Evolutionary conservation across 2,888 invertebrate species (phyloP).

Genomic region (Watsonalla binaria): DNA sequence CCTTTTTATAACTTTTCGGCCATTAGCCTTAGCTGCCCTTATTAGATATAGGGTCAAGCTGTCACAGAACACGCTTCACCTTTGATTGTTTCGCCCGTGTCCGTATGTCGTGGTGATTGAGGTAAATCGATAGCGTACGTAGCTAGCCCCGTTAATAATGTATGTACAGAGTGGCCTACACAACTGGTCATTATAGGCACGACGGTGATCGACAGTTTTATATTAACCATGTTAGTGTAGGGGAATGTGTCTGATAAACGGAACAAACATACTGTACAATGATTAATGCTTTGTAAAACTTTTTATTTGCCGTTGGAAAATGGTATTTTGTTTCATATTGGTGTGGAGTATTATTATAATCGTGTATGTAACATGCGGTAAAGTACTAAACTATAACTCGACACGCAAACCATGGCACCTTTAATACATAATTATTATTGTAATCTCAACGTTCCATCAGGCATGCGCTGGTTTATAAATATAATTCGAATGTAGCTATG

Average conservation of each 20-base stretch:
- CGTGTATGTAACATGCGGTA: not conserved
- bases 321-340: too few relatives aligned
- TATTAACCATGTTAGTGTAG: constrained; percentile 17
- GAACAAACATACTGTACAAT: too few relatives aligned
- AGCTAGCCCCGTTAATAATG: constrained; percentile 43
- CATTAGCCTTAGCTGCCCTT: not conserved
- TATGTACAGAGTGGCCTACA: constrained; percentile 30
- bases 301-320: too few relatives aligned
- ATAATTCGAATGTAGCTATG: not conserved
- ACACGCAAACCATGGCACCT: not conserved
- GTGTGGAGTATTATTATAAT: too few relatives aligned
- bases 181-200: constrained; percentile 26
- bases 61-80: constrained; percentile 15
- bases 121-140: constrained; percentile 48
- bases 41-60: constrained; percentile 9
- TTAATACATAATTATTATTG: not conserved
- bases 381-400: not conserved
- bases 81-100: constrained; percentile 4
- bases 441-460: not conserved
- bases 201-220: constrained; percentile 12
- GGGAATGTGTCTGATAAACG: constrained; percentile 2
- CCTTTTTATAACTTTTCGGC: too few relatives aligned
- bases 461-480: not conserved
- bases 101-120: constrained; percentile 19
- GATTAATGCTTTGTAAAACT: too few relatives aligned